phyloP scores from a whole-genome alignment of 2,888 invertebrate species.

The Encarsia formosa region DNA sequence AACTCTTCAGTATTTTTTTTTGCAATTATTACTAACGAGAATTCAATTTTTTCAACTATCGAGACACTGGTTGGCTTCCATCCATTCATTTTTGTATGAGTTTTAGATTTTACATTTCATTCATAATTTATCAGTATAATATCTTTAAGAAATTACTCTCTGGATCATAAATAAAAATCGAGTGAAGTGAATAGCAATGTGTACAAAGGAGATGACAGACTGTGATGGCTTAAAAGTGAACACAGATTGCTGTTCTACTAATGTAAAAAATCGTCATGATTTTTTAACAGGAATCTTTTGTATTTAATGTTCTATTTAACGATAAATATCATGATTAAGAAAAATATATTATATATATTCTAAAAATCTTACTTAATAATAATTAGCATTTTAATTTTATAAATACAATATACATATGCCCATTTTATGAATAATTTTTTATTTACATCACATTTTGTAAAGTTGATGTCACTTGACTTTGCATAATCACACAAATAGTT shows the following conservation, averaged over 20 bases:
- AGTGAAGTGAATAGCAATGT: slow-evolving; percentile 18
- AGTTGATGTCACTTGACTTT: slow-evolving; percentile 10
- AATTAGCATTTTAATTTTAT: slow-evolving; percentile 6
- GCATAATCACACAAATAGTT: slow-evolving; percentile 9
- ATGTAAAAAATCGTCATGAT: slow-evolving; percentile 27
- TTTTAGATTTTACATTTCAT: slow-evolving; percentile 13
- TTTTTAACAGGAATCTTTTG: slow-evolving; percentile 24
- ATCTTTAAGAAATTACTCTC: too few species aligned
- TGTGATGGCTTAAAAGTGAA: slow-evolving; percentile 29
- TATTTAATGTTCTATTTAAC: slow-evolving; percentile 27
- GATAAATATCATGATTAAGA: slow-evolving; percentile 18
- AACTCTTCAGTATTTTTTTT: slow-evolving; percentile 24
- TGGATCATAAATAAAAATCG: too few species aligned
- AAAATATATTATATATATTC: too few species aligned
- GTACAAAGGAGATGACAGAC: slow-evolving; percentile 27
- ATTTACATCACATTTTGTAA: slow-evolving; percentile 14
- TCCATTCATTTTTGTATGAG: slow-evolving; percentile 9
- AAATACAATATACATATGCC: slow-evolving; percentile 6
- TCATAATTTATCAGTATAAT: too few species aligned
- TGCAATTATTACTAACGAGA: slow-evolving; percentile 17
- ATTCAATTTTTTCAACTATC: slow-evolving; percentile 15
- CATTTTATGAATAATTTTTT: slow-evolving; percentile 18
- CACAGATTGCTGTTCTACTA: slow-evolving; percentile 24
- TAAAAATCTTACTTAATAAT: slow-evolving; percentile 10
- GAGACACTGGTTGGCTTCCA: slow-evolving; percentile 18